Evolutionary conservation across 2,888 invertebrate species (phyloP).

Genomic region (Rhamnusium bicolor): DNA sequence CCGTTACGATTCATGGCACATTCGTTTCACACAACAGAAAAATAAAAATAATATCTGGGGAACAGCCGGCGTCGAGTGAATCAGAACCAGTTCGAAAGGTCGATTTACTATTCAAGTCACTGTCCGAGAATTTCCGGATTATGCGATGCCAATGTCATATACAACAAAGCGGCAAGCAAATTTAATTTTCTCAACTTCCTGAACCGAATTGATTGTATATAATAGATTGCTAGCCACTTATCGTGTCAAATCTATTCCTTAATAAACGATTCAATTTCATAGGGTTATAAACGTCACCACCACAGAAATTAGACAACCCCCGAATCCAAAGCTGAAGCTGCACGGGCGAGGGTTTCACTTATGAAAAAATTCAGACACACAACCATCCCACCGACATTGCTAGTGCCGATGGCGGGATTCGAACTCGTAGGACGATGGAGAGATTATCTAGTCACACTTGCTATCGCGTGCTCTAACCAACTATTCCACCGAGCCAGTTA

Average conservation of each 20-base stretch:
- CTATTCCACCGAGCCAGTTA: too few relatives aligned
- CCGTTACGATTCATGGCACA: neutral
- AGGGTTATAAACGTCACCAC: too few relatives aligned
- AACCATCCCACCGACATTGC: too few relatives aligned
- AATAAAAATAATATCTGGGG: slow-evolving; percentile 3
- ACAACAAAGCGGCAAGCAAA: slow-evolving; percentile 5
- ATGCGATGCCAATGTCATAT: slow-evolving; percentile 7
- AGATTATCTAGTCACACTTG: too few relatives aligned
- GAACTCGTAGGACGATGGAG: too few relatives aligned
- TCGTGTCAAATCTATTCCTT: neutral
- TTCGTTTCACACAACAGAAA: neutral
- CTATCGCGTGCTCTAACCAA: too few relatives aligned
- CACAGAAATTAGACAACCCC: too few relatives aligned
- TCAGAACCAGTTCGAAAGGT: slow-evolving; percentile 19
- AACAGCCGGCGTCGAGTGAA: slow-evolving; percentile 6
- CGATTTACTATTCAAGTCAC: slow-evolving; percentile 19
- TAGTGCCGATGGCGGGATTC: too few relatives aligned
- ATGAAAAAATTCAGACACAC: too few relatives aligned
- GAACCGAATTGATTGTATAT: slow-evolving; percentile 14
- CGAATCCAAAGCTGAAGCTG: too few relatives aligned
- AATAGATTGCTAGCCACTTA: neutral
- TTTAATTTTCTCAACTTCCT: slow-evolving; percentile 20
- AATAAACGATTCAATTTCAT: neutral
- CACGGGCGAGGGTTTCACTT: too few relatives aligned
- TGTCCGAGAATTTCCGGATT: slow-evolving; percentile 26